Evolutionary conservation across 2,113 vertebrate genomes (phyloP), one percentile per base, ranked within the genome.

Genomic region (Chaetodon auriga): DNA sequence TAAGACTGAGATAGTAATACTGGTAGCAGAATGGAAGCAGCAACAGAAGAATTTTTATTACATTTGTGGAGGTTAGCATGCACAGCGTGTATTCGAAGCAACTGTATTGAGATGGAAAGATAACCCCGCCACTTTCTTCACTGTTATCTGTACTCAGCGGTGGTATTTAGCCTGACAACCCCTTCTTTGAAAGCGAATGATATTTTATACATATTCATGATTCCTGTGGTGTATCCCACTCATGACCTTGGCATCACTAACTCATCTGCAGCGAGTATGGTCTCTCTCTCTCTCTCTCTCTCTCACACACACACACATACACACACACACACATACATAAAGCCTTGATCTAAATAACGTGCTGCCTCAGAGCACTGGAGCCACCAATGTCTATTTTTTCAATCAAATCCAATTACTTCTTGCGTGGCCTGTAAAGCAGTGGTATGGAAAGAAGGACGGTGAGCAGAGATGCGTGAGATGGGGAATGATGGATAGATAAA

Each of bases 161-260:
- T 38, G 65, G 80, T 86, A 89, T 85, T 91, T 85, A 88, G 77
- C 82, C 84, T 70, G 86, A 85, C 82, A 90, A 75, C 80, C 63
- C 53, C 66, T 64, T 74, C 75, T 88, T 82, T 86, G 49, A 87
- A 88, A 87, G 80, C 30, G 36, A 78, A 64, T 87, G 23, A 81
- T 87, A 78, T 87, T 78, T 80, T 77, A 87, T 85, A 83, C 76
- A 92, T 89, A 91, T 92, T 91, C 85, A 90, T 90, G 90, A 75
- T 72, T 79, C 45, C 81, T 35, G 46, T 49, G 36, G 69, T 66
- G 75, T 80, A 74, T 86, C 83, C 79, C 77, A 82, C 54, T 46
- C 60, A 41, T 83, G 85, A 90, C 89, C 83, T 89, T 88, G 73
- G 51, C 85, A 68, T 68, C 14, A 36, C 30, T 46, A 74, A 69